A percentile compares a stretch with the other conserved stretches of the same genome.
phyloP scores from a whole-genome alignment of 2,888 invertebrate genomes.

The Platycheirus albimanus region DNA sequence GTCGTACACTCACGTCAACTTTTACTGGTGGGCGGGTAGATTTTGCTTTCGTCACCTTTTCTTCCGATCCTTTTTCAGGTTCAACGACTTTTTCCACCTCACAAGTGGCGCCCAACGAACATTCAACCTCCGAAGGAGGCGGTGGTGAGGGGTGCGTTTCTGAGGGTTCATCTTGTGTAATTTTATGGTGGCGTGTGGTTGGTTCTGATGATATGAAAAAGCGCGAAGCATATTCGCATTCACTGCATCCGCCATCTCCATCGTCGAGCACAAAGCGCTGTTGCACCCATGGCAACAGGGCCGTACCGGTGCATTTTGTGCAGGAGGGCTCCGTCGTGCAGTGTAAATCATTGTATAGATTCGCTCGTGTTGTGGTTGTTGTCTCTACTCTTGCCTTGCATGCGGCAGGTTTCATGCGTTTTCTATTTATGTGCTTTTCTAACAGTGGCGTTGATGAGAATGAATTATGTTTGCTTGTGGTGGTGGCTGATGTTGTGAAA shows the following conservation, averaged over 20 bases:
- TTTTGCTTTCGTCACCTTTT: constrained; percentile 71
- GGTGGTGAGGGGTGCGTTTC: neutral
- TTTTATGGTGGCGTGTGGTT: constrained; percentile 32
- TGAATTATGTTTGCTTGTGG: constrained; percentile 60
- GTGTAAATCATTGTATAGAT: constrained; percentile 52
- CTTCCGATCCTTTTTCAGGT: constrained; percentile 51
- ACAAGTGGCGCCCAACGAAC: constrained; percentile 19
- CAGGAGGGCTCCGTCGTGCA: constrained; percentile 52
- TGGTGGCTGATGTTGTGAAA: constrained; percentile 52
- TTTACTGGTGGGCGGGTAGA: constrained; percentile 85
- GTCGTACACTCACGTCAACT: constrained; percentile 90
- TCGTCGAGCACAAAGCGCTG: constrained; percentile 81
- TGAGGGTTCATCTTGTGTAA: constrained; percentile 24
- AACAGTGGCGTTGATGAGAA: constrained; percentile 68
- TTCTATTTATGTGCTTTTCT: constrained; percentile 69
- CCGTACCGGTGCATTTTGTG: constrained; percentile 77
- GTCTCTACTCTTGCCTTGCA: constrained; percentile 62
- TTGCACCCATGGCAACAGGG: constrained; percentile 82
- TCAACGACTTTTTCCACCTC: constrained; percentile 37
- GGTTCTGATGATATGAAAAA: constrained; percentile 60
- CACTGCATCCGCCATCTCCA: constrained; percentile 42
- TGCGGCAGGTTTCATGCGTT: constrained; percentile 59
- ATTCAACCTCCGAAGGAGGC: neutral
- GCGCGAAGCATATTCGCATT: constrained; percentile 62
- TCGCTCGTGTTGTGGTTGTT: constrained; percentile 68